These are phyloP conservation scores for Thryonomys swinderianus DNA, from an alignment of 2,113 vertebrate genomes.

Conservation along the genomic window DNA sequence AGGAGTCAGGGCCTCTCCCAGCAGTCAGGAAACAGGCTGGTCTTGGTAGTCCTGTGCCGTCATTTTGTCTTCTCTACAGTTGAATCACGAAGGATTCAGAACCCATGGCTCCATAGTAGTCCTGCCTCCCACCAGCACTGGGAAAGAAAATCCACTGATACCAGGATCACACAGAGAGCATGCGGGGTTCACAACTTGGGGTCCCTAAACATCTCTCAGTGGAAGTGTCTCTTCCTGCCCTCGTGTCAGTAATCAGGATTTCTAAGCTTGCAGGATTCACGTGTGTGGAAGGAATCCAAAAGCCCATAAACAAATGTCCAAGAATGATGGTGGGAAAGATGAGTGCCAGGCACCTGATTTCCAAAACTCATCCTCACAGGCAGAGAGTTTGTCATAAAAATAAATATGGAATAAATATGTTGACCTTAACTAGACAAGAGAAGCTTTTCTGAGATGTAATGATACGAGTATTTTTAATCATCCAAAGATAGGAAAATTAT, in stretches of 20 bases:
- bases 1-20: background rate
- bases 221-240: background rate
- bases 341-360: background rate
- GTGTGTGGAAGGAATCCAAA: background rate
- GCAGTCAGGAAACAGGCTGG: background rate
- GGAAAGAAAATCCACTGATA: background rate
- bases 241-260: background rate
- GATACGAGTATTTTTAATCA: background rate
- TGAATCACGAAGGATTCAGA: background rate
- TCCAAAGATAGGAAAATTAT: background rate
- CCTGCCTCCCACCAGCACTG: background rate
- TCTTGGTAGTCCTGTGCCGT: background rate
- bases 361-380: background rate
- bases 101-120: background rate
- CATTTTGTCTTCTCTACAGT: background rate
- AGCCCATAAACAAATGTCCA: background rate
- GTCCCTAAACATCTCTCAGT: background rate
- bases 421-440: background rate
- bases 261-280: background rate
- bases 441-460: background rate
- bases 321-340: background rate
- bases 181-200: background rate
- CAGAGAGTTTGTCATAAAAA: background rate
- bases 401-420: background rate
- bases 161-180: background rate